phyloP scores from a whole-genome alignment of 2,888 invertebrate genomes.

The Mechanitis mazaeus region DNA sequence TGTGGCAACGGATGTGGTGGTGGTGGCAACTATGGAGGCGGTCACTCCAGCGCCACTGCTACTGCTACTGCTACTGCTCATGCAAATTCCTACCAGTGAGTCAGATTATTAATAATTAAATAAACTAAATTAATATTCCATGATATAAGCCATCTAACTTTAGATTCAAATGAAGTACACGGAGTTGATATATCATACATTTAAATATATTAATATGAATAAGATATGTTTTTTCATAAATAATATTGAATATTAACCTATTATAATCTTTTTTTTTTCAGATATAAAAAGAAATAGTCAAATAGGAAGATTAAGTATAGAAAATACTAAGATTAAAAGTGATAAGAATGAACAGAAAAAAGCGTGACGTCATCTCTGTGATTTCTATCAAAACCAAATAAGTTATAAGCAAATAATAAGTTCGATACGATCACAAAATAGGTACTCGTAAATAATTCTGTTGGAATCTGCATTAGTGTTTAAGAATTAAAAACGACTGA shows the following conservation, averaged over 20 bases:
- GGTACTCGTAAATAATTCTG: not conserved
- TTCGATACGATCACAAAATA: not conserved
- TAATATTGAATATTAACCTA: too few species aligned
- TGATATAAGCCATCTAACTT: not conserved
- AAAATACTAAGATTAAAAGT: not conserved
- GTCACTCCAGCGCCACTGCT: slow-evolving; percentile 35
- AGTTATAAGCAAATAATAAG: not conserved
- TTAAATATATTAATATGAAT: not conserved
- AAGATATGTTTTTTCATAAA: too few species aligned
- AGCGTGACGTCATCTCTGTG: too few species aligned
- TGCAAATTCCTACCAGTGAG: slow-evolving; percentile 23
- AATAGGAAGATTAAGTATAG: not conserved
- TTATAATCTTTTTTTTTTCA: not conserved
- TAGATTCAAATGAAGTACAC: slow-evolving; percentile 1
- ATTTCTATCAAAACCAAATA: not conserved
- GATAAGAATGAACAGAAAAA: not conserved
- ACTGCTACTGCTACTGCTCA: slow-evolving; percentile 42
- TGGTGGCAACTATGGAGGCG: slow-evolving; percentile 30
- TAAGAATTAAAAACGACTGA: slow-evolving; percentile 2
- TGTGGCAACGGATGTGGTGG: slow-evolving; percentile 29
- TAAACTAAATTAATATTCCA: slow-evolving; percentile 4
- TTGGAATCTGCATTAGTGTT: not conserved
- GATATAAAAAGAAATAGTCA: slow-evolving; percentile 6
- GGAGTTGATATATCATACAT: not conserved
- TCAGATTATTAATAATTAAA: not conserved